Evolutionary conservation across 1,140 invertebrate genomes (phyloP), one percentile per base, ranked within the genome.

Genomic region (Pomacea maculata): DNA sequence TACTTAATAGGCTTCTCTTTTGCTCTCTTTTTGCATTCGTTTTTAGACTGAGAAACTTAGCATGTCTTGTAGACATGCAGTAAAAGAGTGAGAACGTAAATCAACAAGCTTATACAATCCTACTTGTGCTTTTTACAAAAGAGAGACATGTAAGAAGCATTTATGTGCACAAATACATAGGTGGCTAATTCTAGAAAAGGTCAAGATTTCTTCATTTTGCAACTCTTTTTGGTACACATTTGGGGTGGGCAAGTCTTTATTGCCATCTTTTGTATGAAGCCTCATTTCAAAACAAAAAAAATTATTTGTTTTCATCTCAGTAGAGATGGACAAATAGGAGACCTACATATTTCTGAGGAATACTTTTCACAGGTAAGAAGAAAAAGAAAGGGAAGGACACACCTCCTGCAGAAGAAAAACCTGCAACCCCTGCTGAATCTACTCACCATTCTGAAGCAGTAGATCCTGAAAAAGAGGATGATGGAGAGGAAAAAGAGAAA

Each of bases 311-410:
- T 6, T 45, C 6, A 6, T 45, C 6, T 45, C 34, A 45, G 3
- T 45, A 45, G 34, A 45, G 34, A 2, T 45, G 34, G 6, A 45
- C 6, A 45, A 45, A 45, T 45, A 45, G 6, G 3, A 45, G 34
- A 45, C 34, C 34, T 45, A 6, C 34, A 45, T 45, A 45, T 45
- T 70, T 79, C 25, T 25, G 54, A 52, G 78, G 45, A 78, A 29
- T 80, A 61, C 76, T 75, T 70, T 79, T 61, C 34, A n/a, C 11
- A 83, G 84, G 82, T 9, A 85, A 87, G 63, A 87, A 85, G 76
- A 84, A 78, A 76, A 84, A 85, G 61, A 84, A 85, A 73, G 84
- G 80, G 6, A 86, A 86, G 78, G 83, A 87, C 72, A 78, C 81
- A 55, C 85, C 80, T 68, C 57, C 78, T 9, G 81, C 76, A 70